These are phyloP conservation scores for Psammodynastes pulverulentus DNA, from an alignment of 2,113 vertebrate genomes.

Conservation along the genomic window DNA sequence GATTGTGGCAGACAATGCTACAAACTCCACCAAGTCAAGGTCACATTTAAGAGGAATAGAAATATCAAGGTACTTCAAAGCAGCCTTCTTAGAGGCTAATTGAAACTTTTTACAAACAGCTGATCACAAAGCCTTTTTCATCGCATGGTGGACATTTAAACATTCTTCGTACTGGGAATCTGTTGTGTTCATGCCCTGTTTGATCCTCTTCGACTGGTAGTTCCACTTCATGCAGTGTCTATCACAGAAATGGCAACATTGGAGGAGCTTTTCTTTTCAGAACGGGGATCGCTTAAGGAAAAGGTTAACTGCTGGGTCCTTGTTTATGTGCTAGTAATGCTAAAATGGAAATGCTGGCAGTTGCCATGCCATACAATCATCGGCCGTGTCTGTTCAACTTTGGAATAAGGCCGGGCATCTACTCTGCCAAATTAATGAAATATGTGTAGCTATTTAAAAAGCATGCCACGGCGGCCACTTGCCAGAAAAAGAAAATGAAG, in stretches of 20 bases:
- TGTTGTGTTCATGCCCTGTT: neutral
- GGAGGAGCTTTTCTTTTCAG: neutral
- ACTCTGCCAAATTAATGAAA: neutral
- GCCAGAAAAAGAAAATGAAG: neutral
- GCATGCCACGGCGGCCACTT: neutral
- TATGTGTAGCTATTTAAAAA: neutral
- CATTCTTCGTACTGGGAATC: neutral
- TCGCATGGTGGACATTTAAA: neutral
- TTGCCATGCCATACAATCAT: neutral
- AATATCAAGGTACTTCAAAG: neutral
- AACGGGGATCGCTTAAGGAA: neutral
- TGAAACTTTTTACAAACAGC: neutral
- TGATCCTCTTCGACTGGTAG: neutral
- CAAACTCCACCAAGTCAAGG: neutral
- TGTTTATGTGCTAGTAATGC: neutral
- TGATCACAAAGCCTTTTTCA: neutral
- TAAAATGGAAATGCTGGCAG: neutral
- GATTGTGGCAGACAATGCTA: neutral
- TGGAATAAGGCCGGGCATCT: neutral
- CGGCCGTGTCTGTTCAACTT: neutral
- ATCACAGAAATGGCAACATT: neutral
- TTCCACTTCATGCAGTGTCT: neutral
- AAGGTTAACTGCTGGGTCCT: no score
- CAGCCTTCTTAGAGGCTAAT: neutral
- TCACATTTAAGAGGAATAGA: conserved; percentile 3